Evolutionary conservation across 2,888 invertebrate species (phyloP), one percentile per base, ranked within the genome.

Genomic region (Elysia crispata): DNA sequence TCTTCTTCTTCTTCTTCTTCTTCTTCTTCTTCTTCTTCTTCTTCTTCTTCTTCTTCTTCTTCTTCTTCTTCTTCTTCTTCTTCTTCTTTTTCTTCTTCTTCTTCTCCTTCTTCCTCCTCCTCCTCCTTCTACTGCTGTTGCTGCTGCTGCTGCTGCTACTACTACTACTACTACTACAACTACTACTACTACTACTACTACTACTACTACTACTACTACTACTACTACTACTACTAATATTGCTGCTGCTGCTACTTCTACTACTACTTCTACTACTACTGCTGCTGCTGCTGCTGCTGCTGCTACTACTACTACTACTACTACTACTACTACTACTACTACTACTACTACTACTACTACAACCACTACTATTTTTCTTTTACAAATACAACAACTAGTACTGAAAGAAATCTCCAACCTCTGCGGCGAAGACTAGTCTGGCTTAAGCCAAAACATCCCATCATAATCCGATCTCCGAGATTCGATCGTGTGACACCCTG

Each of bases 161-260:
- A 23, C 60, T 60, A 60, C 60, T 60, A 60, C 62, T 75, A 62
- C 62, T 60, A 33, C 50, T 54, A 60, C 75, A 64, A 75, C 62
- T 75, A 28, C 75, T 75, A 75, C 75, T 60, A 31, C 62, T 60
- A 30, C 33, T 75, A 62, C 75, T 75, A 62, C 75, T 75, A 75
- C 75, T 75, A 75, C 62, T 75, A 62, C 75, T 75, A 62, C 75
- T 75, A 62, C 75, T 75, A 75, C 75, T 75, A 75, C 75, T 75
- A 62, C 75, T 75, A 75, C 75, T 75, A 62, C 75, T 75, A 75
- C 75, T 62, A 75, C 62, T 75, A 62, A 60, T 75, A 62, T 60
- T 75, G 28, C 60, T 75, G 28, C 60, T 75, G 28, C 60, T 75
- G n/a, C 60, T 75, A 62, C 76, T 76, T 18, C 76, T 76, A 41